These are phyloP conservation scores for Peromyscus attwateri DNA, from an alignment of 2,797 vertebrate species.

Conservation along the genomic window DNA sequence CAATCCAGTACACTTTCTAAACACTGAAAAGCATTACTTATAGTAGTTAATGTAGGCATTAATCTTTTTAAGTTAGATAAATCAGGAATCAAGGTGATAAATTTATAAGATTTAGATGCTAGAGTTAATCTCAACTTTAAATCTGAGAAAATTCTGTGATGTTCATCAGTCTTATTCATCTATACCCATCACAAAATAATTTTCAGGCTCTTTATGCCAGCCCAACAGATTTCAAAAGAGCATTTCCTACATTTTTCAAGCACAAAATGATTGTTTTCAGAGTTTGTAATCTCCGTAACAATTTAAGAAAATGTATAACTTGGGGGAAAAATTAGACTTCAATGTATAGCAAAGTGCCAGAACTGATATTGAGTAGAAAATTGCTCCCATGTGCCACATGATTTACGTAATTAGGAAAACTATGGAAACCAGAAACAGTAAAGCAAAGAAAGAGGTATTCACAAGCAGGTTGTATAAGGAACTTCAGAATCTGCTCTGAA, in stretches of 20 bases:
- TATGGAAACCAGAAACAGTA: slow-evolving; percentile 73
- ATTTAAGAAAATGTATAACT: slow-evolving; percentile 43
- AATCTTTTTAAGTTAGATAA: slow-evolving; percentile 39
- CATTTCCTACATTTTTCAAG: slow-evolving; percentile 46
- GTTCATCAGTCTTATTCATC: slow-evolving; percentile 10
- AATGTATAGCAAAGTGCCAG: slow-evolving; percentile 1
- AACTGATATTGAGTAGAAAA: slow-evolving; percentile 33
- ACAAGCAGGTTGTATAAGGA: slow-evolving; percentile 71
- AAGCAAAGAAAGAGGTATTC: slow-evolving; percentile 79
- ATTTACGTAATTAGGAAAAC: slow-evolving; percentile 73
- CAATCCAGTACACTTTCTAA: slow-evolving; percentile 50
- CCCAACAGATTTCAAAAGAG: slow-evolving; percentile 48
- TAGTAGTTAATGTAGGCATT: not conserved
- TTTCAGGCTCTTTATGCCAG: slow-evolving; percentile 50
- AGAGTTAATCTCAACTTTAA: slow-evolving; percentile 69
- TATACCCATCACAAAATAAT: slow-evolving; percentile 33
- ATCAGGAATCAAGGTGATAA: slow-evolving; percentile 47
- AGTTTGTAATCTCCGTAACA: not conserved
- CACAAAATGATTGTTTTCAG: slow-evolving; percentile 59
- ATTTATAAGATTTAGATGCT: slow-evolving; percentile 43
- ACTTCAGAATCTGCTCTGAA: slow-evolving; percentile 73
- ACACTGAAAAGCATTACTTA: slow-evolving; percentile 47
- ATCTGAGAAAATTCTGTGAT: slow-evolving; percentile 50
- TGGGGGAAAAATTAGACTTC: not conserved
- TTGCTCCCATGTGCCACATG: slow-evolving; percentile 57